These are phyloP conservation scores for Brachionus asplanchnoidis DNA, from an alignment of 1,140 invertebrate species.

Conservation along the genomic window DNA sequence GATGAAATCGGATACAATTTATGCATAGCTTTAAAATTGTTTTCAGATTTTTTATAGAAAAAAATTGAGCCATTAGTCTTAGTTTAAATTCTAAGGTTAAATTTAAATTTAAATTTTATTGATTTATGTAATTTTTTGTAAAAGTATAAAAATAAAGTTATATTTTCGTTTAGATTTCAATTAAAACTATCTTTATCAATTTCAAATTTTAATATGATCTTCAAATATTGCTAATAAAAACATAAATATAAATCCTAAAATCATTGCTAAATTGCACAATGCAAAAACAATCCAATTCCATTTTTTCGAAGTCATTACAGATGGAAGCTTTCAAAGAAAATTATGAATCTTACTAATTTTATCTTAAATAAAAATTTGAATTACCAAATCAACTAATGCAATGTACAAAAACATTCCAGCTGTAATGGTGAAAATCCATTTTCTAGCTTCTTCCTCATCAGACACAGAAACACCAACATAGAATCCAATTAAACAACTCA, in stretches of 20 bases:
- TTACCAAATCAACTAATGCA: constrained; percentile 42
- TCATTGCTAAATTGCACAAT: background rate
- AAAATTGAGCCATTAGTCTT: too few species aligned
- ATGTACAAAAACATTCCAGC: constrained; percentile 41
- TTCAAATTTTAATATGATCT: constrained; percentile 18
- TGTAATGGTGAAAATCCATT: constrained; percentile 38
- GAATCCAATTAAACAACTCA: background rate
- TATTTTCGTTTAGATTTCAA: background rate
- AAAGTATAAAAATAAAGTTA: too few species aligned
- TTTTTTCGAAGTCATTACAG: background rate
- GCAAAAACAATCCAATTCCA: constrained; percentile 19
- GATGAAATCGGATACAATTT: too few species aligned
- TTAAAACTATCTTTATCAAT: background rate
- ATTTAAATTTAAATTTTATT: too few species aligned
- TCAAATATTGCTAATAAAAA: constrained; percentile 28
- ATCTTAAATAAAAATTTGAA: constrained; percentile 28
- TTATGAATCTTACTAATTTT: too few species aligned
- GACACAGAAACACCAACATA: background rate
- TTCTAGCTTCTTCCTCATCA: background rate
- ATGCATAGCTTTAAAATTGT: too few species aligned
- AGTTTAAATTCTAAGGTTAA: too few species aligned
- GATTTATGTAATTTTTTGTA: too few species aligned
- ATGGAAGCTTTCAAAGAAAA: background rate
- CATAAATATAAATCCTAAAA: constrained; percentile 18
- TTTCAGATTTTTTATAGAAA: too few species aligned